Conservation (phyloP, 2,797 vertebrate genomes). For the Centropyge bicolor region DNA sequence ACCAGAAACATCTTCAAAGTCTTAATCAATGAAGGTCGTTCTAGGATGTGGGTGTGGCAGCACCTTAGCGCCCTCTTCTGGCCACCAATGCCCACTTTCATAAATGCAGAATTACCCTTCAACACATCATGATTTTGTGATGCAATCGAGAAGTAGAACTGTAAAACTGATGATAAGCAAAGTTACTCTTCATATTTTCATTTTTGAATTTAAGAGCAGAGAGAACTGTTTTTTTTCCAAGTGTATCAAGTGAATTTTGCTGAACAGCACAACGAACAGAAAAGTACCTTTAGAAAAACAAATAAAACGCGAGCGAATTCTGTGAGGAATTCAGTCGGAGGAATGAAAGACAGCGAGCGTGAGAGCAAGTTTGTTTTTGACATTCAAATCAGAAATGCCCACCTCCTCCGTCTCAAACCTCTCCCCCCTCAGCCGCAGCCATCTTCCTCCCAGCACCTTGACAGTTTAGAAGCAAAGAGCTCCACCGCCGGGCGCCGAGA, state of each 20-base stretch:
- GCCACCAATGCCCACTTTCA: no score
- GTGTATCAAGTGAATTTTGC: not conserved
- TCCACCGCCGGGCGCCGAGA: constrained; percentile 15
- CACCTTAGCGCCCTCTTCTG: no score
- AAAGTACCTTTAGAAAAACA: not conserved
- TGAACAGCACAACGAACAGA: not conserved
- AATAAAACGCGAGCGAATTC: not conserved
- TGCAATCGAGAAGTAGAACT: no score
- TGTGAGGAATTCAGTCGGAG: not conserved
- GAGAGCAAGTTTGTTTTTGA: constrained; percentile 16
- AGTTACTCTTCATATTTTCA: not conserved
- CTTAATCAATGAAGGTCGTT: no score
- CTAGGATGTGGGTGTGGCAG: no score
- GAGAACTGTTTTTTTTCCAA: not conserved
- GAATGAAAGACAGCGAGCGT: not conserved
- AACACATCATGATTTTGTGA: no score
- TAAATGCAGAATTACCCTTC: no score
- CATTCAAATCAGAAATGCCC: not conserved
- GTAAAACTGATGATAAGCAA: no score
- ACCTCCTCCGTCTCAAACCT: not conserved
- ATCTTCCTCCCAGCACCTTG: constrained; percentile 24
- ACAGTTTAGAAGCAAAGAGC: constrained; percentile 12
- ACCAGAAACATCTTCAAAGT: no score
- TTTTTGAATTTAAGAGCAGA: not conserved
- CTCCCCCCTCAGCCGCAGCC: not conserved